These are phyloP conservation scores for Choloepus didactylus DNA, from an alignment of 2,797 vertebrate genomes.

Conservation along the genomic window DNA sequence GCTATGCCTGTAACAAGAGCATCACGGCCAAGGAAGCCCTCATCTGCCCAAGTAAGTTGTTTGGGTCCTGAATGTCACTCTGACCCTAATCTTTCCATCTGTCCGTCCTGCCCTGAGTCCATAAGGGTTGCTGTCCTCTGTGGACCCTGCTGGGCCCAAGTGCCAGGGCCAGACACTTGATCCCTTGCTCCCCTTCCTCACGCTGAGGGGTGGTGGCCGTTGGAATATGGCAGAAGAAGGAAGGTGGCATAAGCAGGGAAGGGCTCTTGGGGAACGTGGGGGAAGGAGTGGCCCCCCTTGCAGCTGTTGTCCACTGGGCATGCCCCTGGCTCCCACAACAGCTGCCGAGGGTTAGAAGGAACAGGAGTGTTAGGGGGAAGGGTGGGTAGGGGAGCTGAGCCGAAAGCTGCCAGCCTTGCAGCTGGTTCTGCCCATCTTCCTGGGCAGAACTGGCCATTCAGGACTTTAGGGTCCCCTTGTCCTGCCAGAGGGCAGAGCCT, in stretches of 20 bases:
- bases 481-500: not conserved
- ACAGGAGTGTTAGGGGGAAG: constrained; percentile 53
- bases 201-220: not conserved
- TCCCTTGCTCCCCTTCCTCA: not conserved
- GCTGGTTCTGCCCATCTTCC: constrained; percentile 63
- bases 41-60: constrained; percentile 94
- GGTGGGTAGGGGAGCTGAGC: not conserved
- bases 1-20: constrained; percentile 96
- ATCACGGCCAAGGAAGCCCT: constrained; percentile 97
- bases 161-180: not conserved
- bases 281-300: not conserved
- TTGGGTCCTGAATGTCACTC: not conserved
- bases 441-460: not conserved
- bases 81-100: not conserved
- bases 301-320: constrained; percentile 76
- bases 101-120: not conserved
- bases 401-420: constrained; percentile 49
- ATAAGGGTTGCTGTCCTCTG: not conserved
- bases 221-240: not conserved
- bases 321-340: constrained; percentile 54
- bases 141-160: not conserved
- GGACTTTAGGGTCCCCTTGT: not conserved
- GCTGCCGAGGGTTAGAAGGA: constrained; percentile 72
- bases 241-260: not conserved
- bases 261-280: not conserved